Conservation (phyloP, 2,888 invertebrate genomes). For the Norana najaformis region DNA sequence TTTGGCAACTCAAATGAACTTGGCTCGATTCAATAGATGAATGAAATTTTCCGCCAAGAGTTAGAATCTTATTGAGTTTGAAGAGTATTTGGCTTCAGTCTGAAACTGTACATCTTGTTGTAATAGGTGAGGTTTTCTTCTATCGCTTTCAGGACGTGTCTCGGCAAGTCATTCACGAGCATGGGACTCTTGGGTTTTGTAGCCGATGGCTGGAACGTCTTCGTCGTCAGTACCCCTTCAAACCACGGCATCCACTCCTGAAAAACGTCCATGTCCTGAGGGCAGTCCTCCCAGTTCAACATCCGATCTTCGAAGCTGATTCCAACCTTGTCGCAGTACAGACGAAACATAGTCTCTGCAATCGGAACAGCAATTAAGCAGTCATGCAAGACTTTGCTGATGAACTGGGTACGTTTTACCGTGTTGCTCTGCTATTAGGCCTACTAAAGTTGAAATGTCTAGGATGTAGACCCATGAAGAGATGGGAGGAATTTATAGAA, state of each 20-base stretch:
- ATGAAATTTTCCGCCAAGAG: slow-evolving; percentile 67
- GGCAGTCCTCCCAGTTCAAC: slow-evolving; percentile 49
- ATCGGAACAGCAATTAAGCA: background rate
- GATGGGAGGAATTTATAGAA: too few species aligned
- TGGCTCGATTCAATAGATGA: background rate
- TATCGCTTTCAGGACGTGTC: slow-evolving; percentile 45
- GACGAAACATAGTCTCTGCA: slow-evolving; percentile 45
- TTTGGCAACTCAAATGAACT: background rate
- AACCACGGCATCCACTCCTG: slow-evolving; percentile 50
- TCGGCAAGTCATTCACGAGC: slow-evolving; percentile 45
- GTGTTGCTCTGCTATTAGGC: too few species aligned
- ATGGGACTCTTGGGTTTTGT: slow-evolving; percentile 46
- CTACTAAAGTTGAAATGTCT: too few species aligned
- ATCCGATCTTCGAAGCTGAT: slow-evolving; percentile 45
- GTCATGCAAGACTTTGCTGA: background rate
- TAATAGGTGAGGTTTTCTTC: slow-evolving; percentile 46
- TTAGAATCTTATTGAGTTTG: slow-evolving; percentile 30
- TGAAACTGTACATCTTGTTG: slow-evolving; percentile 42
- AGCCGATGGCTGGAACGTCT: slow-evolving; percentile 47
- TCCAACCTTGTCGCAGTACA: slow-evolving; percentile 47
- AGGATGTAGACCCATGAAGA: too few species aligned
- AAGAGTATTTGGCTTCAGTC: slow-evolving; percentile 43
- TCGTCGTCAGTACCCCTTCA: slow-evolving; percentile 48
- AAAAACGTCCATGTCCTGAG: slow-evolving; percentile 44
- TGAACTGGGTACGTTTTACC: too few species aligned